Conservation (phyloP, 2,113 vertebrate species). For the Caretta caretta region DNA sequence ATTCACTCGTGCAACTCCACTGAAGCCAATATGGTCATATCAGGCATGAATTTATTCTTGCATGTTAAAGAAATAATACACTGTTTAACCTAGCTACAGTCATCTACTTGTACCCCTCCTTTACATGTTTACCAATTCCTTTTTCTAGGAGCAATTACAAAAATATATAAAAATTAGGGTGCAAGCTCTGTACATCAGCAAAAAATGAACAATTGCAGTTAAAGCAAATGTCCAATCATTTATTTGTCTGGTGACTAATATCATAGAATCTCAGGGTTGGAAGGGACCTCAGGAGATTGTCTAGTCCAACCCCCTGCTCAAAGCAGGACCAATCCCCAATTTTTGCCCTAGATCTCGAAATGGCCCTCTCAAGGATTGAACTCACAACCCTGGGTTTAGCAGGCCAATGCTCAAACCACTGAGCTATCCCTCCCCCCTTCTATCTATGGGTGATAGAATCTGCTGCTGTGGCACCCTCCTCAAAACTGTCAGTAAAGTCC, state of each 20-base stretch:
- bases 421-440: too few species aligned
- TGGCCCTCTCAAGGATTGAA: too few species aligned
- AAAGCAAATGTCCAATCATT: background rate
- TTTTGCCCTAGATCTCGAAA: too few species aligned
- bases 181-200: background rate
- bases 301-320: too few species aligned
- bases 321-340: too few species aligned
- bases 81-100: background rate
- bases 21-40: background rate
- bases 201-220: background rate
- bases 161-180: background rate
- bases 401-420: too few species aligned
- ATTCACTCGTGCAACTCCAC: background rate
- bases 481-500: background rate
- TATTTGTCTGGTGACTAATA: background rate
- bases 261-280: too few species aligned
- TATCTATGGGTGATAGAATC: background rate
- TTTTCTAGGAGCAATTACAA: background rate
- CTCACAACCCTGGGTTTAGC: too few species aligned
- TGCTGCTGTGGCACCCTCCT: accelerated
- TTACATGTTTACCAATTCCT: background rate
- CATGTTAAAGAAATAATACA: background rate
- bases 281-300: too few species aligned
- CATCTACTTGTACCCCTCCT: background rate
- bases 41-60: background rate